Conservation (phyloP, 2,797 vertebrate species). For the Eulemur coronatus region DNA sequence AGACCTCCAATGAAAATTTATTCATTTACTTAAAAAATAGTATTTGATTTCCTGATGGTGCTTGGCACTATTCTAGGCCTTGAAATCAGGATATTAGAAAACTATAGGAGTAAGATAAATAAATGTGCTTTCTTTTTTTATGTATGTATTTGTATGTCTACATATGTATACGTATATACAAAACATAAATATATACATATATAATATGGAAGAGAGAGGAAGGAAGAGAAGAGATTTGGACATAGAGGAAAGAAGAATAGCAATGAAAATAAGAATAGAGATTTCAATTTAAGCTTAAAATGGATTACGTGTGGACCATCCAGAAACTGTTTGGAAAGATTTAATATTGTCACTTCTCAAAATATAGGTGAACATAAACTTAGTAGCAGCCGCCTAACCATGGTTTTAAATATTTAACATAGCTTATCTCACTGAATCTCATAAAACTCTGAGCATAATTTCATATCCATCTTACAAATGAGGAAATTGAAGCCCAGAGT, state of each 20-base stretch:
- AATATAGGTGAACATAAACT: background rate
- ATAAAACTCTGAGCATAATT: background rate
- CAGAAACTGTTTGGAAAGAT: background rate
- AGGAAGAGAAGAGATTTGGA: background rate
- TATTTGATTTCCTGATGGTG: background rate
- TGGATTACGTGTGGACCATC: background rate
- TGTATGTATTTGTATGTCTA: background rate
- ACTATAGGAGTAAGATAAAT: background rate
- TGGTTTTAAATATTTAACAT: background rate
- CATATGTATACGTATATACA: background rate
- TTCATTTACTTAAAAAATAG: background rate
- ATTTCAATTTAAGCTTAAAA: background rate
- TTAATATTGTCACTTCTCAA: background rate
- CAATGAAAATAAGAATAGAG: background rate
- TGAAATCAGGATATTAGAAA: background rate
- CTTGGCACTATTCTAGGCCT: background rate
- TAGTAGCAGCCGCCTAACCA: background rate
- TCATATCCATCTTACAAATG: background rate
- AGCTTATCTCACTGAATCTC: background rate
- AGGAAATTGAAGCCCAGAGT: background rate
- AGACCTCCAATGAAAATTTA: background rate
- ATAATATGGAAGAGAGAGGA: background rate
- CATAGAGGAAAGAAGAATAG: background rate
- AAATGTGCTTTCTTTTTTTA: background rate
- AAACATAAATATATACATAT: background rate